Conservation (phyloP, 2,797 vertebrate species). For the Tinamus major region DNA sequence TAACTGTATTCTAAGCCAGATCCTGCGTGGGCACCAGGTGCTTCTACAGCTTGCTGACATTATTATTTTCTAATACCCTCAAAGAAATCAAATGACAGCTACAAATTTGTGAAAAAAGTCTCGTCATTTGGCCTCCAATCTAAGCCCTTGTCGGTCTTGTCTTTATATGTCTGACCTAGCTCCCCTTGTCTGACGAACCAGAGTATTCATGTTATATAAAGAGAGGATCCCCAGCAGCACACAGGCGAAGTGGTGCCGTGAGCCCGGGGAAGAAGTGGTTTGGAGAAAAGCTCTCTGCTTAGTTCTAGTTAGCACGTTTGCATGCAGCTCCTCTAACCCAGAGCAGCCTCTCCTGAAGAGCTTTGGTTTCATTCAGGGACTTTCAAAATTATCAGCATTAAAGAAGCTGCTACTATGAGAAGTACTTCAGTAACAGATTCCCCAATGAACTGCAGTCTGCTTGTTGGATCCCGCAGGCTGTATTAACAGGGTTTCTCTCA, state of each 20-base stretch:
- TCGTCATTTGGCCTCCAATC: not conserved
- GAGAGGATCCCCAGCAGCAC: not conserved
- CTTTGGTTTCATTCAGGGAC: not conserved
- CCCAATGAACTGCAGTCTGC: not conserved
- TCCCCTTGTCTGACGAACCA: not conserved
- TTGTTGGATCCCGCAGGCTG: not conserved
- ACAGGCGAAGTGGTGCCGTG: not conserved
- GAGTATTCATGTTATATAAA: not conserved
- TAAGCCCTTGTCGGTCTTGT: not conserved
- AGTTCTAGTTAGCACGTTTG: not conserved
- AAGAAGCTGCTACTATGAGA: not conserved
- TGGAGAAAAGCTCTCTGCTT: not conserved
- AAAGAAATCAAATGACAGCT: not conserved
- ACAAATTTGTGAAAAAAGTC: not conserved
- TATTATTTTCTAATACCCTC: not conserved
- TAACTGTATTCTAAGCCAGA: not conserved
- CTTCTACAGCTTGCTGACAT: not conserved
- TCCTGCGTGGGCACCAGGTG: not conserved
- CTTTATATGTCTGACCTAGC: not conserved
- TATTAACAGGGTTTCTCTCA: not conserved
- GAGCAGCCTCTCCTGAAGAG: not conserved
- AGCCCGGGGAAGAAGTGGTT: not conserved
- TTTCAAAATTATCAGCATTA: not conserved
- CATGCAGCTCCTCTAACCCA: not conserved
- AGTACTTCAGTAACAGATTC: not conserved